Evolutionary conservation across 1,140 invertebrate species (phyloP), one percentile per base, ranked within the genome.

Genomic region (Drosophila lacteicornis): DNA sequence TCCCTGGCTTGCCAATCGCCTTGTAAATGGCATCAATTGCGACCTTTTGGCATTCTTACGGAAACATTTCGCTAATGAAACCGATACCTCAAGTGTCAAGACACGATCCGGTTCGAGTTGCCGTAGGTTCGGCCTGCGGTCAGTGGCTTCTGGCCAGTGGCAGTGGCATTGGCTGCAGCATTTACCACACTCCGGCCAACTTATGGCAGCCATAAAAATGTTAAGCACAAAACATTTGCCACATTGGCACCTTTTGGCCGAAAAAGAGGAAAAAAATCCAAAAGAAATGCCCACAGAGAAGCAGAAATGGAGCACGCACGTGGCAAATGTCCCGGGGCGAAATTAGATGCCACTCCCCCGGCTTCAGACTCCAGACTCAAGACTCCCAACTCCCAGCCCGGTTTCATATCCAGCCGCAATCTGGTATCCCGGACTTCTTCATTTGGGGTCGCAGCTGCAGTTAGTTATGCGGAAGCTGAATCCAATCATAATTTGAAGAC

Each of bases 41-140:
- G 85, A 90, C 81, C 85, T 90, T 87, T 90, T 90, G 81, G 45
- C 85, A 87, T 84, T 88, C 85, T 90, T 85, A 85, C 75, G 82
- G 81, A 79, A 90, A 90, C 85, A 90, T 90, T 90, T 90, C 79
- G 81, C 85, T 90, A 90, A 90, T 90, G 85, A 90, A 90, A 90
- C 79, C 85, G 85, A 90, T 90, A 90, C 86, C 79, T 90, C 85
- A 90, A 90, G 75, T 85, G 85, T 90, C 85, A 91, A 69, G 47
- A 60, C 40, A 61, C 49, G 71, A 65, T 53, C 63, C 60, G 55
- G 75, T 77, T 67, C 53, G 30, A 11, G n/a, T 43, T 42, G 69
- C 67, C 68, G 22, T 73, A 60, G 67, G 69, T 73, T 60, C 56
- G 58, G 62, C 53, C 69, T 69, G 73, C 46, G 79, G 79, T 71